These are phyloP conservation scores for Brachystomella parvula DNA, from an alignment of 1,140 invertebrate species.

Conservation along the genomic window DNA sequence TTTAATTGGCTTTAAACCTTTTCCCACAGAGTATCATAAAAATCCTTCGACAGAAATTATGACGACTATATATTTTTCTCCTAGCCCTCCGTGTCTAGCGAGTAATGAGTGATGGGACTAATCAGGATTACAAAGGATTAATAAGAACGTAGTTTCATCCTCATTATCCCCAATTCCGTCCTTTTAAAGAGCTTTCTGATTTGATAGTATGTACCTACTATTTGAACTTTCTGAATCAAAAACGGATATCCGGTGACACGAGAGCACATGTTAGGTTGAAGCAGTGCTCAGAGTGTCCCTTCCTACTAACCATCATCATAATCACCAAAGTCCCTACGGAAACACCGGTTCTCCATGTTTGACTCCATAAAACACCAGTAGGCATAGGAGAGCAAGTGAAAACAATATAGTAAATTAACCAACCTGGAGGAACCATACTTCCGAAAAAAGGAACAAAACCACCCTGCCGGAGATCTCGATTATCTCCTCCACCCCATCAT, in stretches of 20 bases:
- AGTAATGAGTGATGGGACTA: no score
- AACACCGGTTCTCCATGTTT: conserved; percentile 9
- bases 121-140: no score
- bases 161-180: background rate
- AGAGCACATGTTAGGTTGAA: conserved; percentile 21
- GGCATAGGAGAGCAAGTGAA: background rate
- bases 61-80: no score
- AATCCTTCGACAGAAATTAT: no score
- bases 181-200: conserved; percentile 3
- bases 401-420: background rate
- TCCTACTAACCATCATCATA: background rate
- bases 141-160: background rate
- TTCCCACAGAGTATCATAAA: no score
- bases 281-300: background rate
- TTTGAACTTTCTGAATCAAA: conserved; percentile 34
- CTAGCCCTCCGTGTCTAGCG: no score
- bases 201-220: no score
- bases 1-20: no score
- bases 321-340: background rate
- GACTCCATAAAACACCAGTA: background rate
- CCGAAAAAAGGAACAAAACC: no score
- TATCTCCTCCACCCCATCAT: no score
- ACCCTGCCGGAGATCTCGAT: no score
- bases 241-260: conserved; percentile 39
- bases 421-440: background rate